Conservation (phyloP, 2,888 invertebrate genomes). For the Zhengitettix transpicula region DNA sequence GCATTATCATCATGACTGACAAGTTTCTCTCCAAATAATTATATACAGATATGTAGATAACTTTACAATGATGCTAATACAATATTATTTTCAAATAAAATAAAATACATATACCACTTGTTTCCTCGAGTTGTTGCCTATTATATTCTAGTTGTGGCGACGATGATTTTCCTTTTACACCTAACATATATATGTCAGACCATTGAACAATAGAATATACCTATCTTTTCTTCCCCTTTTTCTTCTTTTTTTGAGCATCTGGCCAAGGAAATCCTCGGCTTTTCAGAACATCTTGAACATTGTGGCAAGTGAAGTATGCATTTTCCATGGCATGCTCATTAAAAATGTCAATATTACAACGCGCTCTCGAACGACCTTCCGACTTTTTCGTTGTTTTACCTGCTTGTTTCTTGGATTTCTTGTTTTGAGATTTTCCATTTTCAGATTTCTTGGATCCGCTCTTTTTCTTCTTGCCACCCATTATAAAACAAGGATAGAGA, state of each 20-base stretch:
- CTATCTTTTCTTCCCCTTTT: conserved; percentile 21
- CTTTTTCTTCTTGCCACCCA: conserved; percentile 5
- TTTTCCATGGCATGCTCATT: conserved; percentile 86
- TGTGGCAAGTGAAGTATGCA: conserved; percentile 85
- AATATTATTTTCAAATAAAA: too few species aligned
- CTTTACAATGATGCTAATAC: too few species aligned
- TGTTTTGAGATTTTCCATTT: neutral
- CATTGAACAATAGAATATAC: too few species aligned
- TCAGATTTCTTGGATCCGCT: neutral
- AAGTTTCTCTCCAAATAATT: too few species aligned
- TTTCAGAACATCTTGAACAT: conserved; percentile 72
- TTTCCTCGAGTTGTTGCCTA: too few species aligned
- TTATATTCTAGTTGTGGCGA: too few species aligned
- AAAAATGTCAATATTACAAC: conserved; percentile 67
- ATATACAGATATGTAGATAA: too few species aligned
- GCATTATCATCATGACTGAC: too few species aligned
- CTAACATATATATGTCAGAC: too few species aligned
- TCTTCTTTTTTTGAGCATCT: conserved; percentile 73
- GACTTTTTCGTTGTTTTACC: conserved; percentile 7
- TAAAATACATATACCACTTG: too few species aligned
- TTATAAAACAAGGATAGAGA: neutral
- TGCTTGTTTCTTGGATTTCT: conserved; percentile 7
- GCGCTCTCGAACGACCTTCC: conserved; percentile 23
- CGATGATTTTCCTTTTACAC: too few species aligned
- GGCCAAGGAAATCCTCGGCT: conserved; percentile 82